Percentiles rank a stretch among this genome's conserved stretches.
phyloP scores from a whole-genome alignment of 2,113 vertebrate species.

The Dasyurus viverrinus region DNA sequence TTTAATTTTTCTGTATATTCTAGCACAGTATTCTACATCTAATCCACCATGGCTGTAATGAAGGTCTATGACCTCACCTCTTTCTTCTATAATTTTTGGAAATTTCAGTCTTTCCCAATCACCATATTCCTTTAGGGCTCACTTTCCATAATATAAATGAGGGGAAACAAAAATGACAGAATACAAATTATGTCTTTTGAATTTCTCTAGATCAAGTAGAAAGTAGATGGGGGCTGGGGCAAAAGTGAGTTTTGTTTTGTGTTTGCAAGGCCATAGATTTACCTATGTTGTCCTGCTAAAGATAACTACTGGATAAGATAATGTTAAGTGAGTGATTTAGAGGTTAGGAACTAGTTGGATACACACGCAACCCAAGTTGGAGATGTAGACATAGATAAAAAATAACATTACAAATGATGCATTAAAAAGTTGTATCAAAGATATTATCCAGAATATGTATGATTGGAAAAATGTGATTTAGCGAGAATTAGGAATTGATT shows the following conservation, averaged over 20 bases:
- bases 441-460: neutral
- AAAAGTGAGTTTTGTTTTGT: neutral
- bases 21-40: too few species aligned
- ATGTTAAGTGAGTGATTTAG: neutral
- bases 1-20: too few species aligned
- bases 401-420: neutral
- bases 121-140: neutral
- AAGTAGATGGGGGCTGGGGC: neutral
- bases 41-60: too few species aligned
- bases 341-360: neutral
- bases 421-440: neutral
- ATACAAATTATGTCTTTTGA: neutral
- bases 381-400: neutral
- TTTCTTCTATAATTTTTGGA: neutral
- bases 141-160: neutral
- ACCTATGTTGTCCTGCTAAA: neutral
- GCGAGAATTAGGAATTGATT: neutral
- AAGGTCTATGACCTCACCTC: too few species aligned
- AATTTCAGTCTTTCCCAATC: neutral
- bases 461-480: neutral
- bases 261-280: neutral
- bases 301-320: neutral
- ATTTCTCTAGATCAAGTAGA: neutral
- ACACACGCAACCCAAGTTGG: neutral
- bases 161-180: neutral